Conservation (phyloP, 2,888 invertebrate species). For the Diarsia brunnea region DNA sequence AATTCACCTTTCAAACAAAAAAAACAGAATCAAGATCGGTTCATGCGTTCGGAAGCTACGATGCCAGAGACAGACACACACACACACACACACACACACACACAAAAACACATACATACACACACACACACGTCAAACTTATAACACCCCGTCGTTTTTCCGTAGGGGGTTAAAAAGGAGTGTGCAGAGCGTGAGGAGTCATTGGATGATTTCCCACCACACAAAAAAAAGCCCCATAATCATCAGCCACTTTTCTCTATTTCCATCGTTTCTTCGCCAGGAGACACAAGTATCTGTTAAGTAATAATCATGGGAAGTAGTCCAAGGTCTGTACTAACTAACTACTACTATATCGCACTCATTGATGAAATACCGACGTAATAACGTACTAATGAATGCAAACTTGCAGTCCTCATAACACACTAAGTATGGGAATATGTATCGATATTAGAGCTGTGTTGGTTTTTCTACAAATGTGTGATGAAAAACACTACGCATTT, state of each 20-base stretch:
- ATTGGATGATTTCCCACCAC: too few species aligned
- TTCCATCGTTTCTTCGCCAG: not conserved
- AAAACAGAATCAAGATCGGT: too few species aligned
- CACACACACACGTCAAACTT: too few species aligned
- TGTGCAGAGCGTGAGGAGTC: too few species aligned
- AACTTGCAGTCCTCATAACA: not conserved
- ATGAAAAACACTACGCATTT: not conserved
- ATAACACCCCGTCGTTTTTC: too few species aligned
- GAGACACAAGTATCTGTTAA: not conserved
- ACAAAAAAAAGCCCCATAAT: too few species aligned
- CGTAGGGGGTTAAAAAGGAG: too few species aligned
- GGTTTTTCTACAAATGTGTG: not conserved
- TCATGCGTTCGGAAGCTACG: too few species aligned
- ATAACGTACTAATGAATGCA: constrained; percentile 23
- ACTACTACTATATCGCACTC: not conserved
- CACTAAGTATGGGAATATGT: not conserved
- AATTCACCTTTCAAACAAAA: too few species aligned
- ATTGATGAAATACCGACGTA: constrained; percentile 20
- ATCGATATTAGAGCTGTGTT: not conserved
- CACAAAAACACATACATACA: too few species aligned
- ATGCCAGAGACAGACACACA: too few species aligned
- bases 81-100: too few species aligned
- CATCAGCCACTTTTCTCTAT: not conserved
- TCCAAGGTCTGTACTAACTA: constrained; percentile 16
- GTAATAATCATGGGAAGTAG: constrained; percentile 29